A percentile compares a stretch with the other conserved stretches of the same genome.
Conservation (phyloP, 2,797 vertebrate species). For the Pogonophryne albipinna region DNA sequence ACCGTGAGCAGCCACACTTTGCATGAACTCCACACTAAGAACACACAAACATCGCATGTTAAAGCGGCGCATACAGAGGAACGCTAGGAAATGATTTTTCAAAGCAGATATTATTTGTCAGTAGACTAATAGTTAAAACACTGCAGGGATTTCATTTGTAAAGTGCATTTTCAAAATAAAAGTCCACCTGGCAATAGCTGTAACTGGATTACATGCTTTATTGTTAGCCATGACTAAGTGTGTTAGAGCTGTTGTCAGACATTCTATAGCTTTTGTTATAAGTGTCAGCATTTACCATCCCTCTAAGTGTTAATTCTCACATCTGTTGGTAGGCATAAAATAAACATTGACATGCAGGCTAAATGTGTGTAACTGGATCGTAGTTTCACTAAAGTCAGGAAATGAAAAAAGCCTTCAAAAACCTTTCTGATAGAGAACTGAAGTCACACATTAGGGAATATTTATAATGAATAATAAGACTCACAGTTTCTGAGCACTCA, state of each 20-base stretch:
- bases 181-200: constrained; percentile 38
- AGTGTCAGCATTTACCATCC: constrained; percentile 13
- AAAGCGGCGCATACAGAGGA: background rate
- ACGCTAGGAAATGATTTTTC: background rate
- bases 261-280: constrained; percentile 65
- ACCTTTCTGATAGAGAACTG: background rate
- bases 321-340: background rate
- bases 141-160: constrained; percentile 21
- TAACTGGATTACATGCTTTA: constrained; percentile 76
- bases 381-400: background rate
- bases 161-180: constrained; percentile 49
- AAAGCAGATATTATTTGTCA: background rate
- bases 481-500: background rate
- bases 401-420: background rate
- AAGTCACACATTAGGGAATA: background rate
- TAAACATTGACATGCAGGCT: background rate
- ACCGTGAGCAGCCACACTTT: constrained; percentile 14
- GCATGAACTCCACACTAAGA: constrained; percentile 15
- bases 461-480: background rate
- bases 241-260: constrained; percentile 63
- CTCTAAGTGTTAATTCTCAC: constrained; percentile 6
- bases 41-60: background rate
- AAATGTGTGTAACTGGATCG: background rate
- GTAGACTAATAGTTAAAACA: constrained; percentile 17
- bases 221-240: constrained; percentile 68